These are phyloP conservation scores for Poecile atricapillus DNA, from an alignment of 2,113 vertebrate genomes.

Conservation along the genomic window DNA sequence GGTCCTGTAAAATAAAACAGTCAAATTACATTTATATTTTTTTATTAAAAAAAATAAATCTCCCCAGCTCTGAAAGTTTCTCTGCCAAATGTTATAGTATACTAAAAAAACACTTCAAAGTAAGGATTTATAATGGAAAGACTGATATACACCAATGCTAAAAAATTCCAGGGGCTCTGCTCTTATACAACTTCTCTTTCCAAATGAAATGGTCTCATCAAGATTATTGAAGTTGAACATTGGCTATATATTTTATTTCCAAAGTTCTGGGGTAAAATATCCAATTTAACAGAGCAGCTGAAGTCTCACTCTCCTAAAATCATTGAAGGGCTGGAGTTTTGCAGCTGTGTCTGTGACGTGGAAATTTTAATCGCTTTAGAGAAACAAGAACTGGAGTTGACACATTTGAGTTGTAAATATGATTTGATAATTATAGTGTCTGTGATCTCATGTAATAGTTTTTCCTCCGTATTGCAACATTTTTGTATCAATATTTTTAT, in stretches of 20 bases:
- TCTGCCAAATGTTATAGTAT: background rate
- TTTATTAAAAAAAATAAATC: background rate
- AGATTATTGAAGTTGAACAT: background rate
- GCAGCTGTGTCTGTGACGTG: constrained; percentile 24
- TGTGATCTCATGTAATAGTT: constrained; percentile 34
- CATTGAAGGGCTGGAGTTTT: background rate
- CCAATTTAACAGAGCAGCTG: background rate
- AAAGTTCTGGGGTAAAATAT: background rate
- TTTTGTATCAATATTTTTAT: constrained; percentile 27
- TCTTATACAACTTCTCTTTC: background rate
- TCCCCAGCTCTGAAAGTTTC: background rate
- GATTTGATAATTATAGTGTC: constrained; percentile 5
- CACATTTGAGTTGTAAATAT: background rate
- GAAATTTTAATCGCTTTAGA: background rate
- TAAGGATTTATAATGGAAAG: background rate
- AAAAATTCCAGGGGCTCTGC: background rate
- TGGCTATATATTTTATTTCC: background rate
- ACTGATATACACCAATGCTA: background rate
- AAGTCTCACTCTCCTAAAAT: background rate
- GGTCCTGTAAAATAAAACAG: background rate
- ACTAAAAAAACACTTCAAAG: background rate
- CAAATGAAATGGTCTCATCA: background rate
- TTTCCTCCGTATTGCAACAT: background rate
- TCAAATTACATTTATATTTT: background rate
- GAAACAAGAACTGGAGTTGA: constrained; percentile 17